A percentile compares a stretch with the other conserved stretches of the same genome.
These are phyloP conservation scores for Tryphoninae sp. DNA, from an alignment of 2,888 invertebrate genomes.

Conservation along the genomic window DNA sequence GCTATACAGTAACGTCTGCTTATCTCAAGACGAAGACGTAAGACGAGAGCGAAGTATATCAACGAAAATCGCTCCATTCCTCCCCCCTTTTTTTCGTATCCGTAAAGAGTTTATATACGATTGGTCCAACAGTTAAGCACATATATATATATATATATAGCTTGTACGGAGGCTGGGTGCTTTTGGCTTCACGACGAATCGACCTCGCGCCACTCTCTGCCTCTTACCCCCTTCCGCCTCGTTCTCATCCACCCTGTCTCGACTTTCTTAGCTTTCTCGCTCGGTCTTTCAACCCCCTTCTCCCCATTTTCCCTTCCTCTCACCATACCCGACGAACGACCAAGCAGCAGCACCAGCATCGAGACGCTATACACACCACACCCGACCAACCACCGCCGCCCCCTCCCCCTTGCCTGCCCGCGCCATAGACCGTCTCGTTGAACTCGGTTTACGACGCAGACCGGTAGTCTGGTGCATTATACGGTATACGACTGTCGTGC, in stretches of 20 bases:
- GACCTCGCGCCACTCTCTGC: slow-evolving; percentile 38
- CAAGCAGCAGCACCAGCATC: slow-evolving; percentile 50
- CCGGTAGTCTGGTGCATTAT: slow-evolving; percentile 77
- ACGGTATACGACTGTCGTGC: slow-evolving; percentile 70
- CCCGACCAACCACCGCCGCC: slow-evolving; percentile 42
- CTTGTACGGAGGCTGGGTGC: slow-evolving; percentile 25
- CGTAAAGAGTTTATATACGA: slow-evolving; percentile 33
- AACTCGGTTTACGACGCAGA: slow-evolving; percentile 77
- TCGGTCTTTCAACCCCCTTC: slow-evolving; percentile 64
- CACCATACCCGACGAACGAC: slow-evolving; percentile 24
- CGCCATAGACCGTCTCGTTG: slow-evolving; percentile 69
- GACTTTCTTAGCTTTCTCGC: slow-evolving; percentile 50
- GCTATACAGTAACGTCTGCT: slow-evolving; percentile 1
- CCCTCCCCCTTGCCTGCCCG: slow-evolving; percentile 45
- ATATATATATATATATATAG: neutral
- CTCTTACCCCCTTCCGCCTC: neutral
- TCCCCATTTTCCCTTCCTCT: slow-evolving; percentile 38
- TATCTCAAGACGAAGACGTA: slow-evolving; percentile 16
- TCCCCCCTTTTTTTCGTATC: slow-evolving; percentile 24
- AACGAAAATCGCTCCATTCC: slow-evolving; percentile 36
- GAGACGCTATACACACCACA: slow-evolving; percentile 54
- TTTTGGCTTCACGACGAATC: slow-evolving; percentile 51
- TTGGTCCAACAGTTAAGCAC: neutral
- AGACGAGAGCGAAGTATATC: slow-evolving; percentile 1
- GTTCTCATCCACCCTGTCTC: slow-evolving; percentile 23